Conservation (phyloP, 2,113 vertebrate species). For the Clarias gariepinus region DNA sequence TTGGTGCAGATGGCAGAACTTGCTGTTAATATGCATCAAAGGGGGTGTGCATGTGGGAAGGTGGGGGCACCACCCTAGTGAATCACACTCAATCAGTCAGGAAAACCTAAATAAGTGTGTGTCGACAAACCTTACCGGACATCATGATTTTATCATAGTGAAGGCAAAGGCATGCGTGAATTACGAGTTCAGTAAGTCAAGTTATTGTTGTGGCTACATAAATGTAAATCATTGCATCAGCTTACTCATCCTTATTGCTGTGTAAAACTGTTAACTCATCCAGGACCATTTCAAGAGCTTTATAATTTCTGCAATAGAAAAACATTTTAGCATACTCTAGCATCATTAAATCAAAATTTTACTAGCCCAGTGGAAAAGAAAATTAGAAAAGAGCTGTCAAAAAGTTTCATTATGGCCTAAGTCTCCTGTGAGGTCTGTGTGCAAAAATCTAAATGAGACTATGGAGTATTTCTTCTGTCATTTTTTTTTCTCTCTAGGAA, state of each 20-base stretch:
- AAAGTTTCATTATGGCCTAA: too few species aligned
- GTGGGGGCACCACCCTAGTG: conserved; percentile 22
- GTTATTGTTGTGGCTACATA: too few species aligned
- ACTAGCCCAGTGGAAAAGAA: too few species aligned
- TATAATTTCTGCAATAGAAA: not conserved
- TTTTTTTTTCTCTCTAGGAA: too few species aligned
- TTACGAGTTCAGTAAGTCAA: not conserved
- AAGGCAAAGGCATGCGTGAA: not conserved
- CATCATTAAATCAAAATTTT: too few species aligned
- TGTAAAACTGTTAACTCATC: not conserved
- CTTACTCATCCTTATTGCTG: not conserved
- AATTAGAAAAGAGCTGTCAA: too few species aligned
- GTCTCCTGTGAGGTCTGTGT: too few species aligned
- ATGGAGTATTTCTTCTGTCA: too few species aligned
- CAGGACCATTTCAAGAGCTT: not conserved
- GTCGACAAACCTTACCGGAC: conserved; percentile 8
- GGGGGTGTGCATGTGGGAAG: conserved; percentile 9
- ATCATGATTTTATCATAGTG: conserved; percentile 13
- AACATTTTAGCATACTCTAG: not conserved
- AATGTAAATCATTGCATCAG: not conserved
- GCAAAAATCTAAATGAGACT: too few species aligned
- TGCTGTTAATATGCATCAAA: conserved; percentile 47
- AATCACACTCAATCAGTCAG: conserved; percentile 34
- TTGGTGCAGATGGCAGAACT: conserved; percentile 49
- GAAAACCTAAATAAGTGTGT: conserved; percentile 37